phyloP scores from a whole-genome alignment of 2,888 invertebrate genomes.

The Suillia variegata region DNA sequence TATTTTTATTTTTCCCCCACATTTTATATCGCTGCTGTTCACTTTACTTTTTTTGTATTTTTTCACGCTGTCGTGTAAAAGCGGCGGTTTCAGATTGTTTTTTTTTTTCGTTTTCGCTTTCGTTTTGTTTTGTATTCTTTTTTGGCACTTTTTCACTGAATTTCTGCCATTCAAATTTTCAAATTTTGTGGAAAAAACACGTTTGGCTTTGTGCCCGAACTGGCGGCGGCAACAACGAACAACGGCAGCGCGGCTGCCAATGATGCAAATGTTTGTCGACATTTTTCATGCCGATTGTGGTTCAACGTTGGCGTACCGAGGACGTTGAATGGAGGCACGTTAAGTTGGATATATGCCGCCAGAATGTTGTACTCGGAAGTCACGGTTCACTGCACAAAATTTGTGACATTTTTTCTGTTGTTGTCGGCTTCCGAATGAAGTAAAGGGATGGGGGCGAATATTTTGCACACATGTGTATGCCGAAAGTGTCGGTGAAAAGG shows the following conservation, averaged over 20 bases:
- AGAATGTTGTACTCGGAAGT: not conserved
- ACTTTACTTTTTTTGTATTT: not conserved
- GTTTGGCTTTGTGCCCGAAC: conserved; percentile 23
- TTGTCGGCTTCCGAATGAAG: too few species aligned
- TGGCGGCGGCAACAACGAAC: too few species aligned
- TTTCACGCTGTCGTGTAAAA: not conserved
- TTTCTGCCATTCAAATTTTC: not conserved
- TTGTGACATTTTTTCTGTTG: not conserved
- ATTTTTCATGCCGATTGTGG: not conserved
- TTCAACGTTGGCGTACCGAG: not conserved
- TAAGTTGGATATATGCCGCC: not conserved
- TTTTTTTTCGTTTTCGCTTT: not conserved
- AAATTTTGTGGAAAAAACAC: conserved; percentile 26
- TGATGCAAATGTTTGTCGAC: not conserved
- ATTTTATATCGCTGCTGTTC: not conserved
- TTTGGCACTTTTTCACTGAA: not conserved
- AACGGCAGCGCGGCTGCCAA: conserved; percentile 17
- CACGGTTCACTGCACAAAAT: conserved; percentile 1
- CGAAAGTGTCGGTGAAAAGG: too few species aligned
- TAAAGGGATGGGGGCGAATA: too few species aligned
- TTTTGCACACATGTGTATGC: too few species aligned
- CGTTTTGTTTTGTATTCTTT: too few species aligned
- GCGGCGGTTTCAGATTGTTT: too few species aligned
- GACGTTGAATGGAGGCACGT: too few species aligned
- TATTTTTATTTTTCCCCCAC: not conserved